Conservation (phyloP, 2,113 vertebrate genomes). For the Psittacula cyanocephala region DNA sequence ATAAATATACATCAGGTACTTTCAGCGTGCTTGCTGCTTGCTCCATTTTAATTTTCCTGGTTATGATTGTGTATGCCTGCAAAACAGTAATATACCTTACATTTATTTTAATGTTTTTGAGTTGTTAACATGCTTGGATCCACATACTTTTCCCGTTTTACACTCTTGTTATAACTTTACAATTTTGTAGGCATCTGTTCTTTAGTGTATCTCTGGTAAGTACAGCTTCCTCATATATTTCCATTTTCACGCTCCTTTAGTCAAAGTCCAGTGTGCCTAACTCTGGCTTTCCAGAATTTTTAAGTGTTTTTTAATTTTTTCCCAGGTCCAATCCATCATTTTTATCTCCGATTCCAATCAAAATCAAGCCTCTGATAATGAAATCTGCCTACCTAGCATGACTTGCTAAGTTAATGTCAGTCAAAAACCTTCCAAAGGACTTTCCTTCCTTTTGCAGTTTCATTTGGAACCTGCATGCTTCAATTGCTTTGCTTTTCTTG, state of each 20-base stretch:
- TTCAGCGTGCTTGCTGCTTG: neutral
- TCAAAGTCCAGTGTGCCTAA: neutral
- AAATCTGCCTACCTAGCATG: neutral
- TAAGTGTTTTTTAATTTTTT: neutral
- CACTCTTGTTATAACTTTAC: neutral
- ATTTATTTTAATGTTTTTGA: neutral
- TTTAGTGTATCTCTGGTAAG: neutral
- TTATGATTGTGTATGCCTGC: neutral
- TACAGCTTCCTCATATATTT: neutral
- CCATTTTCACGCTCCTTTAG: neutral
- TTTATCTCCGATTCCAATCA: neutral
- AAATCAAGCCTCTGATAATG: neutral
- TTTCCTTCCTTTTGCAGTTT: neutral
- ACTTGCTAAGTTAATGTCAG: neutral
- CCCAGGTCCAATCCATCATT: neutral
- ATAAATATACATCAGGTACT: neutral
- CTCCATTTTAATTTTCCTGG: neutral
- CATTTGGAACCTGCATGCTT: neutral
- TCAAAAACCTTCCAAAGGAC: neutral
- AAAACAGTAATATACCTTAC: neutral
- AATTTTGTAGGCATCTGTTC: neutral
- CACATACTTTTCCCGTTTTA: neutral
- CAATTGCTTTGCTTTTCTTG: neutral
- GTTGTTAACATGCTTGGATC: neutral
- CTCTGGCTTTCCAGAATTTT: neutral